Conservation (phyloP, 1,140 invertebrate species). For the Drosophila pseudoananassae region DNA sequence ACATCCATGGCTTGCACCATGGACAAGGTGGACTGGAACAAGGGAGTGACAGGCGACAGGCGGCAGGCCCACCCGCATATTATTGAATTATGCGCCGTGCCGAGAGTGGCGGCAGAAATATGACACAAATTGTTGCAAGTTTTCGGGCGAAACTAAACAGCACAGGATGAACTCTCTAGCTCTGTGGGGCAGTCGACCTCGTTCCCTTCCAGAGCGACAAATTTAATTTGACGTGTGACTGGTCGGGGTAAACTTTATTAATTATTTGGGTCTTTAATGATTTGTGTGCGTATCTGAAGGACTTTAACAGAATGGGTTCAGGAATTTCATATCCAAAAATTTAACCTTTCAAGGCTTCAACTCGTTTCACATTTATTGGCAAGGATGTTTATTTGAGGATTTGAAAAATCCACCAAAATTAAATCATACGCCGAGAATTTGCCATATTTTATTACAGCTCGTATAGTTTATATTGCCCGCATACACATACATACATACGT, state of each 20-base stretch:
- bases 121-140: constrained; percentile 67
- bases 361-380: constrained; percentile 7
- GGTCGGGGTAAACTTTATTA: constrained; percentile 39
- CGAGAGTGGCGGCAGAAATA: constrained; percentile 61
- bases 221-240: constrained; percentile 38
- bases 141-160: constrained; percentile 44
- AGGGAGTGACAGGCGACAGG: constrained; percentile 17
- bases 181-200: neutral
- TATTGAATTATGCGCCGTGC: constrained; percentile 73
- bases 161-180: constrained; percentile 25
- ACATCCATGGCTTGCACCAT: constrained; percentile 17
- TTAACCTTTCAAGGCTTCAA: neutral
- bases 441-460: constrained; percentile 48
- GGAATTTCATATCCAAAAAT: neutral
- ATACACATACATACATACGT: constrained; percentile 15
- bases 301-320: neutral
- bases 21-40: neutral
- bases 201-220: constrained; percentile 17
- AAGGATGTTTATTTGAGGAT: constrained; percentile 1
- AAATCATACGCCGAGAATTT: constrained; percentile 25
- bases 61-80: constrained; percentile 41
- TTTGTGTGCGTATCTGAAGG: neutral
- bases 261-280: constrained; percentile 28
- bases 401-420: constrained; percentile 28
- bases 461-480: constrained; percentile 47